Base-by-base conservation (phyloP, 2,888 invertebrate genomes). In the Trisateles emortualis region DNA sequence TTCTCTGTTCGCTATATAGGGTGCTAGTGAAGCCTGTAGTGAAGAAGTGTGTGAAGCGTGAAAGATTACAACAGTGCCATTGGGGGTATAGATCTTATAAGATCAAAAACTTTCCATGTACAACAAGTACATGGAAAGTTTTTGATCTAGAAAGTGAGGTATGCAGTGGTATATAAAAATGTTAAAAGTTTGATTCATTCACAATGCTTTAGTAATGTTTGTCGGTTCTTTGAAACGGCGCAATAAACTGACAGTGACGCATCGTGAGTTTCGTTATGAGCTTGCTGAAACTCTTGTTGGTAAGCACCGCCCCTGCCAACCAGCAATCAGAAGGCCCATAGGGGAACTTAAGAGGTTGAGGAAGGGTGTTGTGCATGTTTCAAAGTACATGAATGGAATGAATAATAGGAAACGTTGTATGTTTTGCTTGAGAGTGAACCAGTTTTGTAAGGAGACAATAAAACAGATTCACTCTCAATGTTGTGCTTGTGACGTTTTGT, bases 141-240 rank as follows among this genome's bases (percentile, higher is more conserved):
- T n/a, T n/a, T n/a, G n/a, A n/a, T n/a, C n/a, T n/a, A n/a, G n/a
- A n/a, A n/a, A n/a, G n/a, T n/a, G n/a, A n/a, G n/a, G n/a, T n/a
- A n/a, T n/a, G n/a, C n/a, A n/a, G n/a, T n/a, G n/a, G n/a, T n/a
- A n/a, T n/a, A n/a, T n/a, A n/a, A n/a, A n/a, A n/a, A n/a, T n/a
- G n/a, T n/a, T n/a, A n/a, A n/a, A n/a, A n/a, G n/a, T n/a, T n/a
- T n/a, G n/a, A n/a, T n/a, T n/a, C n/a, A n/a, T n/a, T n/a, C 53
- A 51, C 9, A 60, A 63, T 35, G 54, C 63, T 26, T 44, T 46
- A 30, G 32, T 60, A 13, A 41, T 63, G 52, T 57, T 39, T 16
- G n/a, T 2, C 4, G 41, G 22, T 13, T 54, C 49, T 0, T 16
- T 49, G 43, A 39, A 43, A 13, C 42, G 57, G 45, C 39, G 26